Conservation (phyloP, 2,113 vertebrate species). For the Albula glossodonta region DNA sequence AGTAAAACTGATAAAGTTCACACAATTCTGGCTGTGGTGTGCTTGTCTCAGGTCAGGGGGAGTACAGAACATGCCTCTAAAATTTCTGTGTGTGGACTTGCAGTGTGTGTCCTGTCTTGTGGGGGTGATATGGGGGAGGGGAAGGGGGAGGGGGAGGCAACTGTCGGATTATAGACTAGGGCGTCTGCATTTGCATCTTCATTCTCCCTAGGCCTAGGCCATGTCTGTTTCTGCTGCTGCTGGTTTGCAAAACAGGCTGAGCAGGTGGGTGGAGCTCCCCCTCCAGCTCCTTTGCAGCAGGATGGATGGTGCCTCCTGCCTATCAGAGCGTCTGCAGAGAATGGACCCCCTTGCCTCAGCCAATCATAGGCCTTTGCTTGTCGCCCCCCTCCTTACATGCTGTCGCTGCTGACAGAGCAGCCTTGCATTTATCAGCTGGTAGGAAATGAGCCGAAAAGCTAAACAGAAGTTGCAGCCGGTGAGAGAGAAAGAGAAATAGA, state of each 20-base stretch:
- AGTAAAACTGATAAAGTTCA: conserved; percentile 59
- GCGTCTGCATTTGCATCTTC: conserved; percentile 41
- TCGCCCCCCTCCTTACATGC: conserved; percentile 52
- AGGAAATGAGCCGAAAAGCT: conserved; percentile 60
- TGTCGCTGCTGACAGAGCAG: conserved; percentile 73
- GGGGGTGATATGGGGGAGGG: background rate
- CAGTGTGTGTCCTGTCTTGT: background rate
- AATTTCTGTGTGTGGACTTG: background rate
- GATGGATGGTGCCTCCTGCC: conserved; percentile 6
- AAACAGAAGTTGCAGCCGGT: conserved; percentile 31
- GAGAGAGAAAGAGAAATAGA: conserved; percentile 28
- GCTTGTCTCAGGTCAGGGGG: conserved; percentile 31
- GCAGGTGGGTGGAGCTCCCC: conserved; percentile 29
- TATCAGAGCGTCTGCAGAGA: conserved; percentile 13
- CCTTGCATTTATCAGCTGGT: conserved; percentile 70
- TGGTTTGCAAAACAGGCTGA: conserved; percentile 46
- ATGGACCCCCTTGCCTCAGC: conserved; percentile 33
- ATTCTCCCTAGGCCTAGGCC: conserved; percentile 16
- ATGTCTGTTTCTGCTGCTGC: conserved; percentile 15
- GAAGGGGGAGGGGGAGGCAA: conserved; percentile 14
- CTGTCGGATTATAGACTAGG: conserved; percentile 15
- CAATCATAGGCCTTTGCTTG: conserved; percentile 56
- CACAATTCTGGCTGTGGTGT: conserved; percentile 27
- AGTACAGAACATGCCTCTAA: background rate
- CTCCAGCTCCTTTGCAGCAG: background rate